Evolutionary conservation across 2,888 invertebrate genomes (phyloP).

Genomic region (Netelia inedita): DNA sequence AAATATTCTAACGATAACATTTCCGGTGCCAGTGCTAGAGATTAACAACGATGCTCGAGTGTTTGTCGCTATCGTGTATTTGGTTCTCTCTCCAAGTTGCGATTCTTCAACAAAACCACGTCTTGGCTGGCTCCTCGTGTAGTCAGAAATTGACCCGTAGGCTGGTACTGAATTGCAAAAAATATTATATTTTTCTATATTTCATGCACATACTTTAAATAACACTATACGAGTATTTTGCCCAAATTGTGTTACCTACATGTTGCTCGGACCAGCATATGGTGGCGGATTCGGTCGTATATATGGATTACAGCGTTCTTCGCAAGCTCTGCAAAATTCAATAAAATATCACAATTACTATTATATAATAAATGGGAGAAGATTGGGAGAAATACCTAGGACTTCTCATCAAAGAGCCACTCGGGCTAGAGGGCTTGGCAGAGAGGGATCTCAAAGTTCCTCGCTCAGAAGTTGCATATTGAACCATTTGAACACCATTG

Average conservation of each 20-base stretch:
- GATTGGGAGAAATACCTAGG: constrained; percentile 77
- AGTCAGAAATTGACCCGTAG: constrained; percentile 86
- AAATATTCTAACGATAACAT: constrained; percentile 24
- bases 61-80: constrained; percentile 42
- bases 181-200: constrained; percentile 9
- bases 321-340: constrained; percentile 75
- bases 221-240: constrained; percentile 8
- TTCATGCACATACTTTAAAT: constrained; percentile 22
- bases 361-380: background rate
- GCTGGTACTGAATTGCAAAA: constrained; percentile 75
- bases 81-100: constrained; percentile 47
- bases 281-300: constrained; percentile 88
- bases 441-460: constrained; percentile 88
- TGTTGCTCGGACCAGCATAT: constrained; percentile 86
- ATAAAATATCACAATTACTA: background rate
- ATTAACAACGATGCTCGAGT: constrained; percentile 72
- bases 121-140: constrained; percentile 85
- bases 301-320: constrained; percentile 81
- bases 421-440: constrained; percentile 83
- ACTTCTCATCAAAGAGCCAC: constrained; percentile 79
- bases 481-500: constrained; percentile 88
- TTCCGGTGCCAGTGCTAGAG: constrained; percentile 79
- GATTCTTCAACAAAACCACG: constrained; percentile 86
- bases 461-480: constrained; percentile 88
- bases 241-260: constrained; percentile 79